Percentiles rank a stretch among this genome's conserved stretches.
Evolutionary conservation across 2,113 vertebrate species (phyloP).

Genomic region (Zonotrichia leucophrys): DNA sequence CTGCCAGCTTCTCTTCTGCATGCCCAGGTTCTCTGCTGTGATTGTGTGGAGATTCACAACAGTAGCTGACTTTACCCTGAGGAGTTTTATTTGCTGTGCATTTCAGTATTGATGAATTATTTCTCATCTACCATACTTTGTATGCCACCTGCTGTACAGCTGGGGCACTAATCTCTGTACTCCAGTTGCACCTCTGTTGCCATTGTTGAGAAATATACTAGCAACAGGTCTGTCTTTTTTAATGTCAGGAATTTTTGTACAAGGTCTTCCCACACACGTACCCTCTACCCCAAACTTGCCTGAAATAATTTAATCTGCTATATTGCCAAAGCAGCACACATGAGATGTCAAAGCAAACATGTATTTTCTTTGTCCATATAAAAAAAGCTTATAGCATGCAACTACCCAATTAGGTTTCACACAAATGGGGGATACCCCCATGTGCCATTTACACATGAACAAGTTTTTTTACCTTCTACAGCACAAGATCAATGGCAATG

Average conservation of each 20-base stretch:
- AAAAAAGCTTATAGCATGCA: not conserved
- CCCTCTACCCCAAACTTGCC: not conserved
- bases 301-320: not conserved
- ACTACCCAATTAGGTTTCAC: not conserved
- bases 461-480: not conserved
- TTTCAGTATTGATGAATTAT: not conserved
- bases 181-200: not conserved
- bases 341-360: not conserved
- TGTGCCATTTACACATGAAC: not conserved
- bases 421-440: not conserved
- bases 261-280: not conserved
- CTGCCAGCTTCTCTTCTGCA: not conserved
- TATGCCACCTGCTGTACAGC: conserved; percentile 49
- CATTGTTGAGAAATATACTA: not conserved
- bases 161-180: not conserved
- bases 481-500: not conserved
- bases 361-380: not conserved
- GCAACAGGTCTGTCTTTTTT: not conserved
- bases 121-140: not conserved
- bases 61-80: not conserved
- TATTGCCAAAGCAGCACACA: not conserved
- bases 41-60: not conserved
- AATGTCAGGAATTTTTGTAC: not conserved
- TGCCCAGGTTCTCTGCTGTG: not conserved
- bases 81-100: not conserved